These are phyloP conservation scores for Chrysaora quinquecirrha DNA, from an alignment of 30 jellyfish, hydroid and myxozoan species.

Conservation along the genomic window DNA sequence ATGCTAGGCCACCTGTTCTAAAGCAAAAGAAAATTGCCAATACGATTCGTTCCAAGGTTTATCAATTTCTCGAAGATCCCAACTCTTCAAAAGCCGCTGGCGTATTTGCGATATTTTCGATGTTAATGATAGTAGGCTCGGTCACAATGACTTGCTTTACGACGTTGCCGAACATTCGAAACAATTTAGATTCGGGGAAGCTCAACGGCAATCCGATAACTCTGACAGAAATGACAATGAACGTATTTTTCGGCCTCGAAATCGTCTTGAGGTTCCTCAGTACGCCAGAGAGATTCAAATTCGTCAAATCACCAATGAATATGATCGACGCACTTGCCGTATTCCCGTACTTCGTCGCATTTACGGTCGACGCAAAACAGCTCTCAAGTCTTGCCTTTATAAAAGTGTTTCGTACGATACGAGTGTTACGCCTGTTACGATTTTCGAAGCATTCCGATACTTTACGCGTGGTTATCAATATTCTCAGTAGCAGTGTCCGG, in stretches of 20 bases:
- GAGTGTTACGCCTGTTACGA: conserved; percentile 80
- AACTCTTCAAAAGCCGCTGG: conserved; percentile 81
- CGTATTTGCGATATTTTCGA: conserved; percentile 57
- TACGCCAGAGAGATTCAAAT: conserved; percentile 49
- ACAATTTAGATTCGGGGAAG: background rate
- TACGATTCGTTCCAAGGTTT: background rate
- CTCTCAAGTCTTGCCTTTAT: conserved; percentile 58
- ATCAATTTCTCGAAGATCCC: conserved; percentile 78
- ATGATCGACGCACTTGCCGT: conserved; percentile 59
- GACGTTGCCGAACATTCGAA: conserved; percentile 62
- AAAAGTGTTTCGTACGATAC: conserved; percentile 68
- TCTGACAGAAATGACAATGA: conserved; percentile 50
- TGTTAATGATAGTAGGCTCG: conserved; percentile 67
- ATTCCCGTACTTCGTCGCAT: conserved; percentile 63
- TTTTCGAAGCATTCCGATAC: conserved; percentile 70
- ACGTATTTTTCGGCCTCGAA: conserved; percentile 57
- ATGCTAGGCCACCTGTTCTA: conserved; percentile 56
- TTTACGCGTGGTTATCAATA: conserved; percentile 59
- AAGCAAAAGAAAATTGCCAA: conserved; percentile 3
- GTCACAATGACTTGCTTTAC: conserved; percentile 78
- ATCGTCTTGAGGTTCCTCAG: conserved; percentile 25
- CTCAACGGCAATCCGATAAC: conserved; percentile 34
- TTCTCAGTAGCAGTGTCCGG: conserved; percentile 62
- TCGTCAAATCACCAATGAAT: conserved; percentile 56
- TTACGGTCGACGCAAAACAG: conserved; percentile 55